Evolutionary conservation across 2,113 vertebrate species (phyloP), one percentile per base, ranked within the genome.

Genomic region (Zosterops hypoxanthus): DNA sequence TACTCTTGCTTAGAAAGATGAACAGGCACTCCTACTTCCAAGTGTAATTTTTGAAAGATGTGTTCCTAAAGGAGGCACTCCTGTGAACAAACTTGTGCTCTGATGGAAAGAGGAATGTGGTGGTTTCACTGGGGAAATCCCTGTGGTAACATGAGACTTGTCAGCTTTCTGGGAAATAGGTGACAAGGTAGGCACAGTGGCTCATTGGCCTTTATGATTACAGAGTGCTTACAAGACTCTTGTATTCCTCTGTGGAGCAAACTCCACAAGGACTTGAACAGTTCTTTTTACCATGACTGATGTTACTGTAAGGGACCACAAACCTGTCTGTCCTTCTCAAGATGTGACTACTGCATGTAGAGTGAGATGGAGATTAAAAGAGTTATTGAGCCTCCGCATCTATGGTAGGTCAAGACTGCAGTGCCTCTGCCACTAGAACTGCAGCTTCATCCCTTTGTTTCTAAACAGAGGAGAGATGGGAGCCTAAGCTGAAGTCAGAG

Each of bases 321-420:
- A 81, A 21, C 5, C 14, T 39, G 9, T 5, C 36, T 56, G 42
- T 65, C 52, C 31, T 8, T 26, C 20, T 63, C n/a, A 25, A 52
- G 36, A 2, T 47, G n/a, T 29, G 64, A 39, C 22, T 39, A 12
- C 18, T 64, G 8, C 14, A 15, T 6, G 4, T 22, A 42, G 46
- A 33, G 23, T 33, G 59, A 65, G 42, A 15, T 0, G 2, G 19
- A 75, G 41, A 29, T 36, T 41, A 36, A 34, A 41, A 63, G 44
- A 5, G 8, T 22, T 26, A 8, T 11, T 50, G 47, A 68, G 23
- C 31, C 56, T 65, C 33, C 8, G 11, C 9, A 1, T 29, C 24
- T 34, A 11, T 0, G 0, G 7, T 33, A 34, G 5, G 19, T 55
- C 26, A 29, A 55, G 44, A 57, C 0, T 14, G 21, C 29, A 70